Evolutionary conservation across 2,797 vertebrate genomes (phyloP), one percentile per base, ranked within the genome.

Genomic region (Chrosomus eos): DNA sequence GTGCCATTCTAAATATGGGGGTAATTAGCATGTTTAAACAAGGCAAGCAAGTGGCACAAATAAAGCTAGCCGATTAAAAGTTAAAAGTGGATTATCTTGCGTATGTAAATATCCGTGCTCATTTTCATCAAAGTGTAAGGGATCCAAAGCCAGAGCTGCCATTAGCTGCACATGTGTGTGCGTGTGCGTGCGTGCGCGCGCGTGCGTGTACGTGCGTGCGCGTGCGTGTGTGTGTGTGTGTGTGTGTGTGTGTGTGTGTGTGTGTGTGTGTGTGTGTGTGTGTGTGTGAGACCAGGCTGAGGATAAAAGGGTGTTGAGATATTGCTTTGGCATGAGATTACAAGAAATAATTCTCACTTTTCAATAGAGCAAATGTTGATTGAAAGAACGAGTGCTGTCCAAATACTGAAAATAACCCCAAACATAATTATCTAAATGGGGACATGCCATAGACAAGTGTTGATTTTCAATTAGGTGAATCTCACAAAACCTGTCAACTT

Each of bases 21-120:
- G 81, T 89, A 93, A 94, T 94, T 92, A 94, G 89, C 91, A 90
- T 89, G 84, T 94, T 93, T 91, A 92, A 94, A 92, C 85, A 85
- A 89, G 81, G 90, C 90, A 88, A 89, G 79, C 89, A 91, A 92
- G 90, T 87, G 87, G 89, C 89, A 88, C 87, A 90, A 93, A 93
- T 92, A 93, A 92, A 93, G 90, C 90, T 90, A 84, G 82, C 33
- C 11, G 78, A 91, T 92, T 91, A 93, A 88, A 82, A 73, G 81
- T 81, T 92, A 91, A 89, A 91, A 90, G 88, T 88, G 92, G 92
- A 94, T 94, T 92, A 93, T 81, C 81, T 68, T 83, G 73, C 74
- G 79, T 84, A 92, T 92, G 91, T 91, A 92, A 92, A 93, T 92
- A 93, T 91, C 89, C 88, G 48, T 26, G 38, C 89, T 91, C 71